Percentiles rank a stretch among this genome's conserved stretches.
phyloP scores from a whole-genome alignment of 2,888 invertebrate species.

The Azorinus chamasolen region DNA sequence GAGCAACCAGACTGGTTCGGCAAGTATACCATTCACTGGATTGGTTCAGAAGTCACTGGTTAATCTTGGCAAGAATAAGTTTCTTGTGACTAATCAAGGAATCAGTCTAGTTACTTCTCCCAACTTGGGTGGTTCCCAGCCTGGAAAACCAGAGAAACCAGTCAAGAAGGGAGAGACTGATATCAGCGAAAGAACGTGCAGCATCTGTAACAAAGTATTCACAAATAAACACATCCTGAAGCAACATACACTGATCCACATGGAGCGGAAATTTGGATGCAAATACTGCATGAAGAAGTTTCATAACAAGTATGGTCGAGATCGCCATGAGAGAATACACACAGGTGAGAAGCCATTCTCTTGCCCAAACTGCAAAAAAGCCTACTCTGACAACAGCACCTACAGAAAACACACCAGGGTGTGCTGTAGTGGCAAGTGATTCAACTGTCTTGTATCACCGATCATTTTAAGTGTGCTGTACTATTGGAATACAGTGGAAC shows the following conservation, averaged over 20 bases:
- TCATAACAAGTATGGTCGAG: conserved; percentile 61
- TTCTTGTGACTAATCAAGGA: conserved; percentile 23
- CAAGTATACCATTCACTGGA: conserved; percentile 9
- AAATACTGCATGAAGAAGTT: conserved; percentile 65
- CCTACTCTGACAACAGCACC: conserved; percentile 59
- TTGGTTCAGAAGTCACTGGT: conserved; percentile 40
- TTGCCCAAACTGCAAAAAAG: conserved; percentile 59
- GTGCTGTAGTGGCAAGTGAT: conserved; percentile 43
- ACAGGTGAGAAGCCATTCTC: conserved; percentile 65
- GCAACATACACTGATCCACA: conserved; percentile 57
- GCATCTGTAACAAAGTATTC: conserved; percentile 59
- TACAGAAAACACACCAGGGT: conserved; percentile 57
- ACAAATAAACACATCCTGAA: conserved; percentile 60
- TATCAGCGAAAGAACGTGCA: conserved; percentile 54
- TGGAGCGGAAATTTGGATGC: conserved; percentile 60
- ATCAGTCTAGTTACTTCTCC: conserved; percentile 21
- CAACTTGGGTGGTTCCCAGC: neutral
- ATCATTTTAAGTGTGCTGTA: too few species aligned
- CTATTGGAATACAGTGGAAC: too few species aligned
- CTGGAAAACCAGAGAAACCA: conserved; percentile 9
- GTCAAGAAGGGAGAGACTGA: conserved; percentile 28
- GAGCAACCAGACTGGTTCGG: conserved; percentile 1
- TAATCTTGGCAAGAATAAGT: conserved; percentile 15
- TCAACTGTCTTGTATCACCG: too few species aligned
- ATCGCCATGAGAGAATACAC: conserved; percentile 62